Conservation (phyloP, 2,888 invertebrate species). For the Xylocampa areola region DNA sequence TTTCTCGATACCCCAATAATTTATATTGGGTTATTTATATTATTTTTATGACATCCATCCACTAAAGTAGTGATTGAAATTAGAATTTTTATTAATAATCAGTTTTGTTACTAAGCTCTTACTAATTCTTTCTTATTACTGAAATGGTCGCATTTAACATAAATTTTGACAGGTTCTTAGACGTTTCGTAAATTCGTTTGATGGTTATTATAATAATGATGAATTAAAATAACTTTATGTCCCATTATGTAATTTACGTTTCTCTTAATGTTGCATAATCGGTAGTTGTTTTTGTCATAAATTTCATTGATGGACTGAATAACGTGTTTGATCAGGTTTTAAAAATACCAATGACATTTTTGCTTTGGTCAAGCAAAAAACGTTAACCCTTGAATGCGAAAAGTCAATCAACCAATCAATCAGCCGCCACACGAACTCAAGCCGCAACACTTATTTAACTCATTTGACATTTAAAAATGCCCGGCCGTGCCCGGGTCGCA, state of each 20-base stretch:
- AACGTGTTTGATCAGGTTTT: conserved; percentile 20
- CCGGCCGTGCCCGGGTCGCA: conserved; percentile 71
- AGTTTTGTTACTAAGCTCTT: conserved; percentile 54
- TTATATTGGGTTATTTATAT: conserved; percentile 61
- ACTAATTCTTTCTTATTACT: conserved; percentile 50
- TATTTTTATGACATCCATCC: conserved; percentile 59
- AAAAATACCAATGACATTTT: conserved; percentile 25
- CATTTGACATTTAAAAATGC: conserved; percentile 71
- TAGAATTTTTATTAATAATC: conserved; percentile 57
- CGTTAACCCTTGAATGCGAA: conserved; percentile 46
- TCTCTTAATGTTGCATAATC: conserved; percentile 44
- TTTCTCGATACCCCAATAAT: conserved; percentile 55
- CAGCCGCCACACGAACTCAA: conserved; percentile 36
- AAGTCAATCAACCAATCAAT: conserved; percentile 58
- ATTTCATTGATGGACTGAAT: conserved; percentile 32
- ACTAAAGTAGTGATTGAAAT: conserved; percentile 58
- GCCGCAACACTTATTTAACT: conserved; percentile 53
- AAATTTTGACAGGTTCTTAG: conserved; percentile 45
- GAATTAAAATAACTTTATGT: conserved; percentile 49
- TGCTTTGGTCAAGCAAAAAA: conserved; percentile 9
- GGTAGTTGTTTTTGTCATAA: conserved; percentile 32
- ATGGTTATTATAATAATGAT: conserved; percentile 52
- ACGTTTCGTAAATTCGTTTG: conserved; percentile 46
- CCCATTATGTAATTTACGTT: conserved; percentile 48
- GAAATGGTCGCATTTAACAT: conserved; percentile 51